A percentile compares a stretch with the other conserved stretches of the same genome.
Conservation (phyloP, 2,797 vertebrate species). For the Enteromius treurensis region DNA sequence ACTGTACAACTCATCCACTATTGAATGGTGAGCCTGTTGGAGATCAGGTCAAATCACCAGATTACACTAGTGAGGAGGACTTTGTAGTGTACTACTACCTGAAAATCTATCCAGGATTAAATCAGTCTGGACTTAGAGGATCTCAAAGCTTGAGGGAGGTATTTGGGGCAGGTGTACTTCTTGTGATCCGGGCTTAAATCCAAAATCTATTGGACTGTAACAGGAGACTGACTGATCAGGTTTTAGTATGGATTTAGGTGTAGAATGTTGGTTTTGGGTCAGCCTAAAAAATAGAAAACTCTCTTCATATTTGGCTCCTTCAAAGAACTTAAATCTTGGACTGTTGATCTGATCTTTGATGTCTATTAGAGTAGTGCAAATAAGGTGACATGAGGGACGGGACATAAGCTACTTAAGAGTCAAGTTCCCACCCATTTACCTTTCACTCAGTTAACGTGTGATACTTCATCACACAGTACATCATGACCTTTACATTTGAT, state of each 20-base stretch:
- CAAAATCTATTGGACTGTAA: background rate
- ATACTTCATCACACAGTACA: constrained; percentile 35
- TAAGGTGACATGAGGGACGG: constrained; percentile 4
- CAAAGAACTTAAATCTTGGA: constrained; percentile 13
- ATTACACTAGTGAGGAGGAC: background rate
- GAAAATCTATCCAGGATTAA: constrained; percentile 1
- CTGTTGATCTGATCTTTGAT: constrained; percentile 43
- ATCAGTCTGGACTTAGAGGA: background rate
- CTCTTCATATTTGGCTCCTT: background rate
- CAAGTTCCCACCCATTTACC: constrained; percentile 41
- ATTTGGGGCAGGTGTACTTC: background rate
- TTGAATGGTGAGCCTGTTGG: background rate
- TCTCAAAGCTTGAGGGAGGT: background rate
- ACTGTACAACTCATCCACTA: background rate
- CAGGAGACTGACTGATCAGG: background rate
- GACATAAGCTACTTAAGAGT: constrained; percentile 54
- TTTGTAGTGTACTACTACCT: constrained; percentile 1
- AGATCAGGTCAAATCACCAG: background rate
- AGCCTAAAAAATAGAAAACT: background rate
- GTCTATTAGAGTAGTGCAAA: constrained; percentile 19
- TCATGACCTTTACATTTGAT: constrained; percentile 29
- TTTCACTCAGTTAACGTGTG: constrained; percentile 43
- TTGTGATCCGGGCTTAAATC: constrained; percentile 11
- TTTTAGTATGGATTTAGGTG: background rate
- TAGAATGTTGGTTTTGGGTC: background rate